Evolutionary conservation across 2,113 vertebrate genomes (phyloP), one percentile per base, ranked within the genome.

Genomic region (Phrynocephalus versicolor): DNA sequence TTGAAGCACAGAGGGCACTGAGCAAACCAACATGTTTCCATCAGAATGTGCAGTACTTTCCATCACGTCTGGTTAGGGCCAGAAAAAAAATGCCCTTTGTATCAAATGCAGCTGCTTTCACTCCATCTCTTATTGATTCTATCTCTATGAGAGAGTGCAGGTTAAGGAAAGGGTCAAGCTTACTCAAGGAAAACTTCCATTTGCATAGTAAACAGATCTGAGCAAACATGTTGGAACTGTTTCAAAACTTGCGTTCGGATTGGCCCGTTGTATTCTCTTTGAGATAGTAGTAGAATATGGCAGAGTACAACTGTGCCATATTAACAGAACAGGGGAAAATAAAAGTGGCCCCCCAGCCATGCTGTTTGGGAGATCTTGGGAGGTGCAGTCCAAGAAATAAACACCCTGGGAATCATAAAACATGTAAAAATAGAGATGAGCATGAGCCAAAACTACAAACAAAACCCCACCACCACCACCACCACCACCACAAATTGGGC

Each of bases 51-150:
- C 19, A n/a, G 69, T 35, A 19, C 82, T 86, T 88, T 80, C n/a
- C 1, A 1, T 15, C 21, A 75, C 30, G 80, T 64, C 45, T 15
- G 0, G 0, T 87, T 90, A 35, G 74, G 57, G 8, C n/a, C 0
- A 12, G 83, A 79, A 88, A 72, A 71, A 76, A 33, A 83, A 1
- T 84, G 73, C 79, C 0, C 41, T 76, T 55, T 70, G 82, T 45
- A 79, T 86, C 51, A 84, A 5, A 81, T 33, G 8, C 69, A 35
- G 62, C 37, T 45, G 33, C 25, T 65, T 12, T 51, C 76, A 3
- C 76, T 81, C 88, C 91, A 72, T 0, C 35, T 45, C 69, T 87
- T 60, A 84, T 55, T 2, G 89, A 84, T 12, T 72, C 18, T 3
- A 37, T 21, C 37, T n/a, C 81, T 84, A 70, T 37, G 88, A 23